These are phyloP conservation scores for Cephalotes varians DNA, from an alignment of 2,888 invertebrate species.

Conservation along the genomic window DNA sequence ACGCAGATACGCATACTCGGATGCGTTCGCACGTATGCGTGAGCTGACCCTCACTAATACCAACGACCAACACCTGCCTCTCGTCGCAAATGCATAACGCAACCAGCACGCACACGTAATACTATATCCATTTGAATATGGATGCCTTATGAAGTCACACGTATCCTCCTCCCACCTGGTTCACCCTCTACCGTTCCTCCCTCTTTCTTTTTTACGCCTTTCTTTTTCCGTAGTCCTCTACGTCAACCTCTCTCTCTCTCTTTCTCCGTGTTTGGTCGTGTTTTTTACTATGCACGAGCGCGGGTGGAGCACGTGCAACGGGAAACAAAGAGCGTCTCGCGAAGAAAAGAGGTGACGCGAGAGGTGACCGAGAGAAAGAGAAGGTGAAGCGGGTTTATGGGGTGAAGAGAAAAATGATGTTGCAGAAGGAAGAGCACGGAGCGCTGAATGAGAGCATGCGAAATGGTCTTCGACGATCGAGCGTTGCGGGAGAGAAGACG, in stretches of 20 bases:
- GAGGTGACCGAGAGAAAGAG: conserved; percentile 59
- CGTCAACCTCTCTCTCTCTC: conserved; percentile 26
- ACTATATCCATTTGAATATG: conserved; percentile 72
- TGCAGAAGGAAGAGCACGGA: conserved; percentile 65
- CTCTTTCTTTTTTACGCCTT: conserved; percentile 24
- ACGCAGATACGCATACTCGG: conserved; percentile 52
- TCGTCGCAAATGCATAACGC: conserved; percentile 59
- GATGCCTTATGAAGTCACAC: conserved; percentile 69
- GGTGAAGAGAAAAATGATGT: conserved; percentile 59
- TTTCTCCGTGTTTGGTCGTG: conserved; percentile 31
- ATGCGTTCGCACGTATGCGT: conserved; percentile 32
- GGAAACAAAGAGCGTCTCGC: conserved; percentile 73
- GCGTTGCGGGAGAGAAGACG: conserved; percentile 26
- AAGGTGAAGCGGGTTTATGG: conserved; percentile 31
- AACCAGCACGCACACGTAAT: conserved; percentile 62
- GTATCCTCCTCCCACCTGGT: conserved; percentile 60
- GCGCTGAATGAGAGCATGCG: conserved; percentile 62
- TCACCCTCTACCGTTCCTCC: conserved; percentile 31
- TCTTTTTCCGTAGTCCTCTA: conserved; percentile 25
- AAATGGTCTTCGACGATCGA: conserved; percentile 56
- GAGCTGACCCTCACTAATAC: conserved; percentile 65
- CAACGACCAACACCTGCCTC: conserved; percentile 69
- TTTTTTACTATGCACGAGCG: conserved; percentile 65
- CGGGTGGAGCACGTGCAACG: conserved; percentile 74
- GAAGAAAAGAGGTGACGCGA: conserved; percentile 64